Evolutionary conservation across 1,140 invertebrate genomes (phyloP).

Genomic region (Solenopsis invicta): DNA sequence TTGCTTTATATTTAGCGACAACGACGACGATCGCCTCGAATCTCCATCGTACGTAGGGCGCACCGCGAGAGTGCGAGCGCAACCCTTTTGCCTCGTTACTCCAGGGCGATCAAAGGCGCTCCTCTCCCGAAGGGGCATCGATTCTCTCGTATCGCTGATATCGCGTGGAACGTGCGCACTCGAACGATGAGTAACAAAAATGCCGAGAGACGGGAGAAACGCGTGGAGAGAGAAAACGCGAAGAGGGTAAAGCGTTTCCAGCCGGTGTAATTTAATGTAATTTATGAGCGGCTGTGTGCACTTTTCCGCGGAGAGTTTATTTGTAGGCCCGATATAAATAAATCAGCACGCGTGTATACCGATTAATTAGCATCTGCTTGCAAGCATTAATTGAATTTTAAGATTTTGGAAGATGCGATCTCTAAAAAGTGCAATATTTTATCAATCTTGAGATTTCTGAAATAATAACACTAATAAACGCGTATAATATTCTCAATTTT

Average conservation of each 20-base stretch:
- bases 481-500: neutral
- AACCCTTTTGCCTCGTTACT: constrained; percentile 64
- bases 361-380: neutral
- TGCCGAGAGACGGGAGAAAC: constrained; percentile 10
- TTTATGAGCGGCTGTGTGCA: constrained; percentile 28
- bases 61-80: constrained; percentile 52
- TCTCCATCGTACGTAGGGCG: constrained; percentile 65
- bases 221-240: constrained; percentile 16
- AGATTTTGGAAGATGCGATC: neutral
- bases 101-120: constrained; percentile 64
- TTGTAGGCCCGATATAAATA: constrained; percentile 12
- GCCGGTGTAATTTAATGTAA: constrained; percentile 45
- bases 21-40: constrained; percentile 67
- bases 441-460: no score
- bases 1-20: constrained; percentile 84
- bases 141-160: constrained; percentile 54
- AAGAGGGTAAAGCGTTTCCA: constrained; percentile 41
- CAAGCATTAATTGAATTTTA: neutral
- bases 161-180: constrained; percentile 43
- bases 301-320: constrained; percentile 32
- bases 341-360: neutral
- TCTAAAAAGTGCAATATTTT: neutral
- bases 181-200: constrained; percentile 42
- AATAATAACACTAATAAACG: neutral
- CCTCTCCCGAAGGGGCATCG: constrained; percentile 56